Base-by-base conservation (phyloP, 2,888 invertebrate genomes). In the Diogma glabrata region DNA sequence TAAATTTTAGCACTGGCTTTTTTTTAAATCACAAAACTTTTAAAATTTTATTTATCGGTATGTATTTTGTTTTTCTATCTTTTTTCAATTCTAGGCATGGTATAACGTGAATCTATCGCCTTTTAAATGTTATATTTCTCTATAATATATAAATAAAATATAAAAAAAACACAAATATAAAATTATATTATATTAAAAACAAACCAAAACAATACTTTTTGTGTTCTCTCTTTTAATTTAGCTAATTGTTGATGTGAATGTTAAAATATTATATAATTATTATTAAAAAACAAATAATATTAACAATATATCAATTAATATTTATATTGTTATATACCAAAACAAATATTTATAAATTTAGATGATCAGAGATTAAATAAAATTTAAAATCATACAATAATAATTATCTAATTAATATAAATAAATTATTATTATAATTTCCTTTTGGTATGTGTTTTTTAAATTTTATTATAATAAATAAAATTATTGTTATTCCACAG, bases 171-270 rank as follows among this genome's bases (percentile, higher is more conserved):
- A 23, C 3, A 45, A 45, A 45, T 40, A 40, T 40, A 40, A 19
- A 40, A 9, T 20, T 9, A 28, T 28, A 28, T 12, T 12, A 5
- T 7, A 40, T 40, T 20, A 40, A 22, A 17, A 38, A 19, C 23
- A 43, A 43, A 43, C n/a, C 23, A 43, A 40, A 9, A 40, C 22
- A 19, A 38, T 2, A 40, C n/a, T 43, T 43, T 43, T 43, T 43
- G 43, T 43, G 43, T 43, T 43, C 14, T 22, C 43, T 43, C 43
- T 43, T 43, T 22, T 22, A 43, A 22, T 43, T 43, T 43, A 43
- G 43, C 43, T 43, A 43, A 43, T 43, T 43, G 43, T 43, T 43
- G 43, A 43, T 43, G 43, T 43, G 22, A 22, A 43, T 43, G 43
- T 43, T 43, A 43, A 22, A 22, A 22, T 14, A 43, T 43, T 43